These are phyloP conservation scores for Geothlypis trichas DNA, from an alignment of 2,113 vertebrate species.

Conservation along the genomic window DNA sequence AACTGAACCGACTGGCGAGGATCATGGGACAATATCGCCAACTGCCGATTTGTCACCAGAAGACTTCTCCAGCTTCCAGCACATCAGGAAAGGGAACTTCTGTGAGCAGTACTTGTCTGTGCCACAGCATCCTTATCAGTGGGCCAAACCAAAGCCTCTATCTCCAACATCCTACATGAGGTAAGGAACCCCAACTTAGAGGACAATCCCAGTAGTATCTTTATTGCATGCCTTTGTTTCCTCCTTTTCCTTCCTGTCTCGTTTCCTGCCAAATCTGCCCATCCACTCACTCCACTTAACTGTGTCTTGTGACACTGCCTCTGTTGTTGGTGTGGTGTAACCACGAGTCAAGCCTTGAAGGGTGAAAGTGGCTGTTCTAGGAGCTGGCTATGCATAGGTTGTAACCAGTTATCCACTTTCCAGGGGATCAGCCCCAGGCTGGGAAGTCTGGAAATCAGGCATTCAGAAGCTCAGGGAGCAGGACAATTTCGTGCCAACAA, in stretches of 20 bases:
- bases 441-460: not conserved
- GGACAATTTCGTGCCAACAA: not conserved
- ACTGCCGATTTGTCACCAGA: slow-evolving; percentile 77
- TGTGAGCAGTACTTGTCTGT: slow-evolving; percentile 92
- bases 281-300: not conserved
- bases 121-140: slow-evolving; percentile 88
- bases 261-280: not conserved
- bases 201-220: not conserved
- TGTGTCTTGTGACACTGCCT: not conserved
- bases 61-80: slow-evolving; percentile 85
- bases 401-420: not conserved
- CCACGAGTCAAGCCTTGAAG: not conserved
- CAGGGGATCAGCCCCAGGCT: not conserved
- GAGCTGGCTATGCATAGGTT: not conserved
- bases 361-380: not conserved
- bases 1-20: slow-evolving; percentile 85
- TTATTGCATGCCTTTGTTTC: not conserved
- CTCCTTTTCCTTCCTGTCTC: not conserved
- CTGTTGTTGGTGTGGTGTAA: not conserved
- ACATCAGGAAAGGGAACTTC: slow-evolving; percentile 90
- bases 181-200: slow-evolving; percentile 57
- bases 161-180: slow-evolving; percentile 84
- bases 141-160: slow-evolving; percentile 89
- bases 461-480: not conserved
- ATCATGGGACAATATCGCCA: slow-evolving; percentile 78